phyloP scores from a whole-genome alignment of 2,888 invertebrate genomes.

The Cyaniris semiargus region DNA sequence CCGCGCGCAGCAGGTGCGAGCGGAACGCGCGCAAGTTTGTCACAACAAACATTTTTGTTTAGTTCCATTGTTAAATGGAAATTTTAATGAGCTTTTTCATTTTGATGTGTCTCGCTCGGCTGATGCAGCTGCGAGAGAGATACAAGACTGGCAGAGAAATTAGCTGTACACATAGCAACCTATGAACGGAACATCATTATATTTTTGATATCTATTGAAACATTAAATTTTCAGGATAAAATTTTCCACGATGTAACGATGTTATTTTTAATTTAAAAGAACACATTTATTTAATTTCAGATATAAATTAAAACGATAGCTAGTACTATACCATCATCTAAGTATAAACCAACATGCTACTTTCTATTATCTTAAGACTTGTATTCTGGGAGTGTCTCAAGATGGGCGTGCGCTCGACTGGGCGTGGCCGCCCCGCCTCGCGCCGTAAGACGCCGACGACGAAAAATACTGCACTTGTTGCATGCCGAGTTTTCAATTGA shows the following conservation, averaged over 20 bases:
- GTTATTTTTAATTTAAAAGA: no score
- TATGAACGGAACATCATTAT: not conserved
- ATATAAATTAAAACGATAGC: no score
- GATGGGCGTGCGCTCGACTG: constrained; percentile 66
- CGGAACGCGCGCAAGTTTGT: constrained; percentile 68
- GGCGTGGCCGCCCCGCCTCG: constrained; percentile 65
- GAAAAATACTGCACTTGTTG: constrained; percentile 70
- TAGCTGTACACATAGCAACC: not conserved
- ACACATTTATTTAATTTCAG: no score
- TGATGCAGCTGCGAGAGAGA: constrained; percentile 2
- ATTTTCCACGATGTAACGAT: not conserved
- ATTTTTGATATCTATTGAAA: not conserved
- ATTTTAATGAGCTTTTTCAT: constrained; percentile 76
- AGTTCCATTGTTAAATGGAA: constrained; percentile 73
- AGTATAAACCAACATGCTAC: not conserved
- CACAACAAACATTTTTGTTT: constrained; percentile 73
- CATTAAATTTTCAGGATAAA: not conserved
- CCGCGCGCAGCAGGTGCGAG: constrained; percentile 49
- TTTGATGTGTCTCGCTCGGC: constrained; percentile 59
- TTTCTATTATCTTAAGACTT: not conserved
- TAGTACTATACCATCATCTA: not conserved
- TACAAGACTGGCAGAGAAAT: not conserved
- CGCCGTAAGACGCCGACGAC: constrained; percentile 63
- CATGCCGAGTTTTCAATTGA: constrained; percentile 35
- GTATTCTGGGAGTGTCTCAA: constrained; percentile 44